A percentile compares a stretch with the other conserved stretches of the same genome.
Conservation (phyloP, 2,113 vertebrate species). For the Myocastor coypus region DNA sequence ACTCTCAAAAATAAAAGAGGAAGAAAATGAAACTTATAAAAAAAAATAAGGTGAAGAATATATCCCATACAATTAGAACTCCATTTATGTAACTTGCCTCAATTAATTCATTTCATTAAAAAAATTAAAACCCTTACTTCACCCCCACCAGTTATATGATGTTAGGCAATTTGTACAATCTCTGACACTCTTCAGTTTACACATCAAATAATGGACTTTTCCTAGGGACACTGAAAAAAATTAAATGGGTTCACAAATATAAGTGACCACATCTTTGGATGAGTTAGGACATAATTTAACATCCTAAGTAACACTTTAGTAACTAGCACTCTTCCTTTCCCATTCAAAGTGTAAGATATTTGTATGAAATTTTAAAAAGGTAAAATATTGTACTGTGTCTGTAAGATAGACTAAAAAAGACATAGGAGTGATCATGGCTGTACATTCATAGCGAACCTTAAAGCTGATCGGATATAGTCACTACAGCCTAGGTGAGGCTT, state of each 20-base stretch:
- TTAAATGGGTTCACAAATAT: neutral
- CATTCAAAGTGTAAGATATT: neutral
- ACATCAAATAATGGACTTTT: neutral
- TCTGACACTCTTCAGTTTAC: neutral
- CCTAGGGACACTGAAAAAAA: neutral
- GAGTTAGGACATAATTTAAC: neutral
- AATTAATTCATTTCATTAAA: neutral
- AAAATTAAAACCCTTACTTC: neutral
- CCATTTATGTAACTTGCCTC: neutral
- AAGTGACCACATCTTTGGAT: neutral
- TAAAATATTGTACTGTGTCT: neutral
- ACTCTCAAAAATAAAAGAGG: too few species aligned
- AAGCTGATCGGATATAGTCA: neutral
- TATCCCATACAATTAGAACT: neutral
- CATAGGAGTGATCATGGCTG: neutral
- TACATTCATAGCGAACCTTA: neutral
- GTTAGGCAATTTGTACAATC: neutral
- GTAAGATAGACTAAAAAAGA: neutral
- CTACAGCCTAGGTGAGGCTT: neutral
- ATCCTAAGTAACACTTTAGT: neutral
- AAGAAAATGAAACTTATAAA: too few species aligned
- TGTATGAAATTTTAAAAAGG: neutral
- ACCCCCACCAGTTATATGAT: neutral
- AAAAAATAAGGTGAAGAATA: neutral
- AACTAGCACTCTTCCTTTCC: neutral